Evolutionary conservation across 2,888 invertebrate genomes (phyloP).

Genomic region (Dynastes maya): DNA sequence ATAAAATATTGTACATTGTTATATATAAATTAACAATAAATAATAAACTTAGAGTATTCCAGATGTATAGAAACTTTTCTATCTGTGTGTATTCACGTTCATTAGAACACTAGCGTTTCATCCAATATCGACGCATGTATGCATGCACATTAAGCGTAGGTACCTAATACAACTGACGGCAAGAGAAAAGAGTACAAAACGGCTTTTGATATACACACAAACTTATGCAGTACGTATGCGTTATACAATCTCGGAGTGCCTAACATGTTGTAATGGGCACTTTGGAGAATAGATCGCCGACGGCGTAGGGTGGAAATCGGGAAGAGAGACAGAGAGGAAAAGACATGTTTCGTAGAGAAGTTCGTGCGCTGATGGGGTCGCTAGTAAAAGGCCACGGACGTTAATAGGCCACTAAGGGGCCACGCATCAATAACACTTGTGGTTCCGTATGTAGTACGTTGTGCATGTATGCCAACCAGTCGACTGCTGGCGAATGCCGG

Average conservation of each 20-base stretch:
- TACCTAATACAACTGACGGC: not conserved
- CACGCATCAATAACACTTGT: constrained; percentile 59
- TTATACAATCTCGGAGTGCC: constrained; percentile 35
- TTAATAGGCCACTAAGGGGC: constrained; percentile 58
- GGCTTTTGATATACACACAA: constrained; percentile 53
- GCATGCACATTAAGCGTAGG: not conserved
- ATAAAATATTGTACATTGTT: too few relatives aligned
- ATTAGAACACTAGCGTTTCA: constrained; percentile 43
- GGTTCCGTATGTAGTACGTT: constrained; percentile 40
- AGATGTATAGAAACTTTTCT: too few relatives aligned
- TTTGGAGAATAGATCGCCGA: constrained; percentile 21
- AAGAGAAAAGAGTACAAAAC: constrained; percentile 52
- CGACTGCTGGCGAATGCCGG: constrained; percentile 15
- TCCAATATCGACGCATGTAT: constrained; percentile 23
- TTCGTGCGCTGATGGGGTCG: constrained; percentile 50
- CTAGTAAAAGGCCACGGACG: constrained; percentile 55
- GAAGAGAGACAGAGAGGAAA: constrained; percentile 36
- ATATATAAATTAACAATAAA: too few relatives aligned
- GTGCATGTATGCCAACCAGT: constrained; percentile 23
- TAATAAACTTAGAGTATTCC: too few relatives aligned
- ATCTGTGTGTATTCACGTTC: constrained; percentile 13
- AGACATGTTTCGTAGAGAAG: constrained; percentile 34
- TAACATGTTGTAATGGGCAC: constrained; percentile 40
- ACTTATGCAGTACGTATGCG: constrained; percentile 3
- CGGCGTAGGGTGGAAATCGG: constrained; percentile 29